phyloP scores from a whole-genome alignment of 2,113 vertebrate species.

The Colaptes auratus region DNA sequence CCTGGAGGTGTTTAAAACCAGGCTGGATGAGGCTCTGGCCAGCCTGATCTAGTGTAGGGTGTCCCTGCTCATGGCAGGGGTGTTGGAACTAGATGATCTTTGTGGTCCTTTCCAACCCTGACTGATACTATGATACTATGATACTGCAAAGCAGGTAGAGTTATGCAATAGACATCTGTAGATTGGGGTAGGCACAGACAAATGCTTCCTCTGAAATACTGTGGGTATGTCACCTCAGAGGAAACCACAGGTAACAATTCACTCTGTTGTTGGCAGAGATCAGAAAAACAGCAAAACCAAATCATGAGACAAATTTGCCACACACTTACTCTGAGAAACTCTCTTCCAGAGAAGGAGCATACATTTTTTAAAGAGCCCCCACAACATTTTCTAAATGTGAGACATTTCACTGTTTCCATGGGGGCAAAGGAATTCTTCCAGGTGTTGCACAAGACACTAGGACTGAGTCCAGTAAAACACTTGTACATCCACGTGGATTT shows the following conservation, averaged over 20 bases:
- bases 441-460: background rate
- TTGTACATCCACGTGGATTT: too few species aligned
- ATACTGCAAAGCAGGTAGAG: background rate
- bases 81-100: too few species aligned
- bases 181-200: background rate
- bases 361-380: background rate
- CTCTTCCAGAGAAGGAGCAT: background rate
- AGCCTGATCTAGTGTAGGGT: too few species aligned
- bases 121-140: too few species aligned
- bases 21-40: too few species aligned
- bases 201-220: background rate
- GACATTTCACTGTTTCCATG: background rate
- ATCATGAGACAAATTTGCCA: background rate
- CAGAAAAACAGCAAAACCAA: background rate
- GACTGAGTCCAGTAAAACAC: background rate
- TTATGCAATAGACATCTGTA: background rate
- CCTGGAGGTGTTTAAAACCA: too few species aligned
- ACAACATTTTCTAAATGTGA: background rate
- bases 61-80: too few species aligned
- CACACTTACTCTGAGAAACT: background rate
- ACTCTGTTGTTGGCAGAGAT: background rate
- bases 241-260: background rate
- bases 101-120: too few species aligned
- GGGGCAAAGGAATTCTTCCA: background rate
- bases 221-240: background rate